phyloP scores from a whole-genome alignment of 1,140 invertebrate species.

The Halesus radiatus region DNA sequence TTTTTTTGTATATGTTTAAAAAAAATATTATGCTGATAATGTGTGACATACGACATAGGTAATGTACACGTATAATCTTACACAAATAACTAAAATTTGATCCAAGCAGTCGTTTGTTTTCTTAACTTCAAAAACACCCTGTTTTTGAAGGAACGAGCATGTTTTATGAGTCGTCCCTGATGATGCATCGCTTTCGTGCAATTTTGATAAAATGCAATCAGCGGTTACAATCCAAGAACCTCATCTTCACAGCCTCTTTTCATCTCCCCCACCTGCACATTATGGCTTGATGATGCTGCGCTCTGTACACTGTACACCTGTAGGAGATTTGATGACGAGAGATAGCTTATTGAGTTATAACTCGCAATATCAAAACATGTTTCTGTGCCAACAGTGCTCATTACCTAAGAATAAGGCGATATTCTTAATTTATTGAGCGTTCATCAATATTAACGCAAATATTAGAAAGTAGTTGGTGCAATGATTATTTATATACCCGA shows the following conservation, averaged over 20 bases:
- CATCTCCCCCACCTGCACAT: background rate
- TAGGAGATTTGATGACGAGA: background rate
- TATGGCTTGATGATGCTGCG: background rate
- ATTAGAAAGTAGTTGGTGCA: no score
- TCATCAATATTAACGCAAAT: no score
- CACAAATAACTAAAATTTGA: no score
- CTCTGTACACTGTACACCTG: background rate
- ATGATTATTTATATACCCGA: no score
- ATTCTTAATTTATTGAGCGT: no score
- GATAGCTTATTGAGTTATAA: slow-evolving; percentile 2
- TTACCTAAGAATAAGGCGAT: background rate
- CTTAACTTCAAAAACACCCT: no score
- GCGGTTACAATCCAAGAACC: slow-evolving; percentile 1
- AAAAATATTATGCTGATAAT: no score
- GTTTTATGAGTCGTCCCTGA: background rate
- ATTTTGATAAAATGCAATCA: slow-evolving; percentile 29
- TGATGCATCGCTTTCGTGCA: slow-evolving; percentile 20
- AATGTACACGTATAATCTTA: no score
- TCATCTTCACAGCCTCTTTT: slow-evolving; percentile 2
- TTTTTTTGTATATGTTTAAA: no score
- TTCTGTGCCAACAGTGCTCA: background rate
- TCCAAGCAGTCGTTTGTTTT: no score
- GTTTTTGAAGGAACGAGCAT: no score
- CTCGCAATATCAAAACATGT: slow-evolving; percentile 2
- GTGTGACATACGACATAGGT: no score